Base-by-base conservation (phyloP, 2,113 vertebrate genomes). In the Kobus ellipsiprymnus region DNA sequence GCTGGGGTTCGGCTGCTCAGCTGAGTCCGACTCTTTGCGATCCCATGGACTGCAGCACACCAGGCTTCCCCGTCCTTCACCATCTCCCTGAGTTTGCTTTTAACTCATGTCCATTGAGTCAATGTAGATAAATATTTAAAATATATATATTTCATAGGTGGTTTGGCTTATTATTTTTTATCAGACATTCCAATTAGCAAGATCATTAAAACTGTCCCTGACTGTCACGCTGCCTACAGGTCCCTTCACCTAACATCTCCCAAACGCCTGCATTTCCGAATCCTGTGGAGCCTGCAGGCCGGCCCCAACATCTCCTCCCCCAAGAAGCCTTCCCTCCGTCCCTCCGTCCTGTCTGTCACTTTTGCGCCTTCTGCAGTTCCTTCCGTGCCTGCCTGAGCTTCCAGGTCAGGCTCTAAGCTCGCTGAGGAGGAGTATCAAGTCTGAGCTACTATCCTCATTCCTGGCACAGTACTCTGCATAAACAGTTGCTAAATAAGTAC, bases 101-200 rank as follows among this genome's bases (percentile, higher is more conserved):
- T 12, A 74, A 74, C 67, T 74, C 36, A 25, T 40, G 36, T 74
- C 19, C 36, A 40, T 6, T 74, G n/a, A 74, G 36, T 74, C 36
- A 40, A 25, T 40, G 19, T 40, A 77, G 71, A 15, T 77, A 77
- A 27, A 44, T 15, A 77, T 44, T 77, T 2, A 14, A 77, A 44
- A 15, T 3, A 44, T 77, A 77, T 13, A 7, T 44, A 77, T 14
- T 83, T 74, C 84, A 74, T 3, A 14, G 14, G 17, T 23, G 64
- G 36, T 71, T 84, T 11, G 25, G 55, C 30, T 97, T 87, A 80
- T 81, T 33, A 48, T 52, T 54, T 83, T 87, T 86, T 40, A 90
- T 40, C 77, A 85, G 50, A 71, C 36, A 88, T 14, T 74, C 46
- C 12, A 89, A 67, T 40, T 10, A 55, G n/a, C n/a, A 92, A 30